phyloP scores from a whole-genome alignment of 1,140 invertebrate genomes.

The Trichonephila clavipes region DNA sequence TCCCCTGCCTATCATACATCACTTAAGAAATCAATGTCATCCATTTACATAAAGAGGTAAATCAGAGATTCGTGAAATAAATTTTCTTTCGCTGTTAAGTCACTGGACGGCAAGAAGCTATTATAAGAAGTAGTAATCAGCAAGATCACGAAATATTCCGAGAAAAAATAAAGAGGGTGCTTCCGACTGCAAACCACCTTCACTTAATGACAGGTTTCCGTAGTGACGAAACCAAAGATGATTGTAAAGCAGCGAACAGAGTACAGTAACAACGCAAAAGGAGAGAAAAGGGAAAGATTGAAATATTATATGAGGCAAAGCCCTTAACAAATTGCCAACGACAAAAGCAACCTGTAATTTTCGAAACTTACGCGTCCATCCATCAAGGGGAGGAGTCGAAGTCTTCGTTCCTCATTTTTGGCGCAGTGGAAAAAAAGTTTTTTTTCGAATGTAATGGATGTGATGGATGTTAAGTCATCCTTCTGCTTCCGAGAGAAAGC shows the following conservation, averaged over 20 bases:
- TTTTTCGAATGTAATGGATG: conserved; percentile 7
- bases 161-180: too few species aligned
- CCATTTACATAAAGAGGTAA: too few species aligned
- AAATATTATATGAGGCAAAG: conserved; percentile 38
- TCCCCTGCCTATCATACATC: too few species aligned
- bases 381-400: not conserved
- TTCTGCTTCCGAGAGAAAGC: not conserved
- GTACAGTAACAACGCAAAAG: not conserved
- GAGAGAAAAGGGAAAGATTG: not conserved
- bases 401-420: not conserved
- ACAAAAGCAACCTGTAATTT: conserved; percentile 51
- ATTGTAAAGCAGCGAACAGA: not conserved
- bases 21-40: too few species aligned
- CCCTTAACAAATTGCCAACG: conserved; percentile 23
- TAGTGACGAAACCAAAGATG: not conserved
- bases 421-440: not conserved
- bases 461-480: not conserved
- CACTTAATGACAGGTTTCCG: conserved; percentile 13
- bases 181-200: not conserved
- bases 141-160: too few species aligned
- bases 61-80: too few species aligned
- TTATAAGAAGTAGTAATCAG: too few species aligned
- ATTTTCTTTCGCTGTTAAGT: too few species aligned
- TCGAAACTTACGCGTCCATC: conserved; percentile 38
- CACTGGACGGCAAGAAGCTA: too few species aligned